Conservation (phyloP, 1,140 invertebrate species). For the Hyles vespertilio region DNA sequence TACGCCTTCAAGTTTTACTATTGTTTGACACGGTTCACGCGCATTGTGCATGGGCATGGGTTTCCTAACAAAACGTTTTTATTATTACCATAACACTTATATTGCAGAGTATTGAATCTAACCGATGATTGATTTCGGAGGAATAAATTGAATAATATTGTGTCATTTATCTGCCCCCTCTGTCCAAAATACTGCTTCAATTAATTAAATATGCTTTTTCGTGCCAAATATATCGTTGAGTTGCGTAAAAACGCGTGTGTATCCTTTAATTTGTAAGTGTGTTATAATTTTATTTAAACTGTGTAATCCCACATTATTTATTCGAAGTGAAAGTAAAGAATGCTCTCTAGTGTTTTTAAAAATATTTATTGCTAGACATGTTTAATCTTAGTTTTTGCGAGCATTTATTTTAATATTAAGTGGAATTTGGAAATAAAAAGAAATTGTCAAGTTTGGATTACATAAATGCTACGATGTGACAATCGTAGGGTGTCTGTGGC, state of each 20-base stretch:
- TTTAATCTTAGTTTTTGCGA: conserved; percentile 14
- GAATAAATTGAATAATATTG: background rate
- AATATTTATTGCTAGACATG: conserved; percentile 30
- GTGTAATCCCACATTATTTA: conserved; percentile 1
- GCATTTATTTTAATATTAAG: conserved; percentile 28
- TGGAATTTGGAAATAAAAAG: background rate
- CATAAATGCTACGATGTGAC: too few relatives aligned
- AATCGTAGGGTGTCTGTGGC: too few relatives aligned
- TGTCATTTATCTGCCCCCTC: too few relatives aligned
- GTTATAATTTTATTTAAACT: conserved; percentile 1
- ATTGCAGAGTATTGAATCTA: too few relatives aligned
- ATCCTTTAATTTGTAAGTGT: conserved; percentile 3
- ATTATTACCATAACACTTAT: too few relatives aligned
- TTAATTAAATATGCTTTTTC: conserved; percentile 1
- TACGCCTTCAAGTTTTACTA: background rate
- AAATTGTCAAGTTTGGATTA: too few relatives aligned
- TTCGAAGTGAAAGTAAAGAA: background rate
- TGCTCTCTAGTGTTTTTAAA: conserved; percentile 2
- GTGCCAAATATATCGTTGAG: background rate
- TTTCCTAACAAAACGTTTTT: too few relatives aligned
- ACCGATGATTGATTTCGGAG: background rate
- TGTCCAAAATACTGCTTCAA: too few relatives aligned
- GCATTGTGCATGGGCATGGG: background rate
- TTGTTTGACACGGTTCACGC: conserved; percentile 6
- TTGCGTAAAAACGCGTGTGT: background rate